phyloP scores from a whole-genome alignment of 2,113 vertebrate species.

The Petromus typicus region DNA sequence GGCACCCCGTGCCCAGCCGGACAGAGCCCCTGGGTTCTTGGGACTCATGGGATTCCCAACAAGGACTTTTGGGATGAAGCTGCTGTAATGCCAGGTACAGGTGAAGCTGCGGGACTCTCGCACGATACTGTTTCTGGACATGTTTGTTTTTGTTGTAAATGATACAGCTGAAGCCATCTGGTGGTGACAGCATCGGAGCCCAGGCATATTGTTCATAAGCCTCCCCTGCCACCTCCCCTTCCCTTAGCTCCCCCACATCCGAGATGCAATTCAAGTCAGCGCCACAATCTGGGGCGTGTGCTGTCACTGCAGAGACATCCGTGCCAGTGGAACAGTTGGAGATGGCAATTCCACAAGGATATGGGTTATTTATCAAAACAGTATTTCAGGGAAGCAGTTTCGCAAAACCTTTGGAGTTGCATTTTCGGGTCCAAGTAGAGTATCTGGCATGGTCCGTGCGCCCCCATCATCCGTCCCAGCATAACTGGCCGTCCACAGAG shows the following conservation, averaged over 20 bases:
- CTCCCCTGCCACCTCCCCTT: slow-evolving; percentile 84
- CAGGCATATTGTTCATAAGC: slow-evolving; percentile 85
- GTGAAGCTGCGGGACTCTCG: slow-evolving; percentile 44
- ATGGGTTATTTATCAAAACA: slow-evolving; percentile 84
- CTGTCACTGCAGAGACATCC: slow-evolving; percentile 79
- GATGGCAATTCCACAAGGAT: slow-evolving; percentile 83
- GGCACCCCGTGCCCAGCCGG: slow-evolving; percentile 1
- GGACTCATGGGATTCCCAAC: slow-evolving; percentile 2
- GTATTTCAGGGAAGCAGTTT: slow-evolving; percentile 72
- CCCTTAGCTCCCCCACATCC: slow-evolving; percentile 79
- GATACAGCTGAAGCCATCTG: slow-evolving; percentile 88
- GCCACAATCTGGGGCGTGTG: slow-evolving; percentile 82
- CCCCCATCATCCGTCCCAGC: too few species aligned
- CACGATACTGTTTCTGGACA: slow-evolving; percentile 52
- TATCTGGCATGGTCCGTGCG: background rate
- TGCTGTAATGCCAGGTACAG: slow-evolving; percentile 5
- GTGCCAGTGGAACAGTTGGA: slow-evolving; percentile 87
- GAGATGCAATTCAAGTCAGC: slow-evolving; percentile 84
- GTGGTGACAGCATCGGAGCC: slow-evolving; percentile 84
- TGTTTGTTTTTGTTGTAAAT: slow-evolving; percentile 81
- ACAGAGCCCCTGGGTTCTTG: background rate
- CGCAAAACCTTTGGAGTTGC: slow-evolving; percentile 46
- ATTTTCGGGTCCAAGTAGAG: background rate
- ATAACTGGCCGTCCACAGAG: background rate
- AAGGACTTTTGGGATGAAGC: background rate